Evolutionary conservation across 2,113 vertebrate species (phyloP).

Genomic region (Calypte anna): DNA sequence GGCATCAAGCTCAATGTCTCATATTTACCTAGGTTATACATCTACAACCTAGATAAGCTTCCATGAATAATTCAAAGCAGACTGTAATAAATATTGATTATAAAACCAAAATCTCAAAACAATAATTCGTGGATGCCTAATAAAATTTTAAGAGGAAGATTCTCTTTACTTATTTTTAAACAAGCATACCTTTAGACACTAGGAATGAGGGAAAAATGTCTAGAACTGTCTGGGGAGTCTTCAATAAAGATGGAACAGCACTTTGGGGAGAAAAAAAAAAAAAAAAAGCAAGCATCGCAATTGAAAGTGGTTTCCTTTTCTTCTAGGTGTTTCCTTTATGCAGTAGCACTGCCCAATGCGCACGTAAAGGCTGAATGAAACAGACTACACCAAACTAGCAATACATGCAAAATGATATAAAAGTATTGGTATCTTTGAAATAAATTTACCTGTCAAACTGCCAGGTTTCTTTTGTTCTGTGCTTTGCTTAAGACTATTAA

Average conservation of each 20-base stretch:
- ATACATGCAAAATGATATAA: neutral
- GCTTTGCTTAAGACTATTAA: neutral
- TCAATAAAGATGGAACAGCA: neutral
- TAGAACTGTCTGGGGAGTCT: neutral
- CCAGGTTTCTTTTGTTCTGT: neutral
- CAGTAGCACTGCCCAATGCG: neutral
- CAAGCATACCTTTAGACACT: neutral
- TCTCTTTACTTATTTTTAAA: neutral
- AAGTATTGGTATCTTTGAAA: neutral
- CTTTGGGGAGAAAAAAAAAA: neutral
- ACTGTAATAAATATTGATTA: neutral
- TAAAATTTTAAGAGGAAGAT: neutral
- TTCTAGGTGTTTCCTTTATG: neutral
- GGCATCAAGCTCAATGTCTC: neutral
- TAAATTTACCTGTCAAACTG: neutral
- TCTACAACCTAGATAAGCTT: neutral
- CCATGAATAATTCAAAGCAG: neutral
- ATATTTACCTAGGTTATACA: neutral
- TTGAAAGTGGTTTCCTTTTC: neutral
- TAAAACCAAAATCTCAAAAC: neutral
- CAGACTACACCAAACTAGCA: fast-evolving
- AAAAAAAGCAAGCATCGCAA: neutral
- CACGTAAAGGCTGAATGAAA: neutral
- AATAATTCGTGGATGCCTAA: neutral
- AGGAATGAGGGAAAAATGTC: neutral